Percentiles rank a stretch among this genome's conserved stretches.
Evolutionary conservation across 2,113 vertebrate species (phyloP).

Genomic region (Lanius collurio): DNA sequence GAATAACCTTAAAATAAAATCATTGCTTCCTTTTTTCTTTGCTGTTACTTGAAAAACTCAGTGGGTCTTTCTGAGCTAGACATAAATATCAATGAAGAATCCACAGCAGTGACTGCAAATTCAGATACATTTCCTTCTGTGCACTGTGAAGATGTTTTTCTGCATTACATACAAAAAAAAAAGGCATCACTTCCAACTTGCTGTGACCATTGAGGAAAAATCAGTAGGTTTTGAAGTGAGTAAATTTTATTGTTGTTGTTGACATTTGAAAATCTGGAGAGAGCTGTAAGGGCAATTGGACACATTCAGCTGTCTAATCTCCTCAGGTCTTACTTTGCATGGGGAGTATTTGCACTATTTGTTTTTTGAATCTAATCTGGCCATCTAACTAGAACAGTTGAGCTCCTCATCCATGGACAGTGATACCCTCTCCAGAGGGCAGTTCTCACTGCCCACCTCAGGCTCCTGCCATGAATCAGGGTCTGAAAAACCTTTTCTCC

Average conservation of each 20-base stretch:
- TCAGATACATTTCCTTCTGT: background rate
- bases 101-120: background rate
- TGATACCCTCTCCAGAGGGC: background rate
- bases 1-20: background rate
- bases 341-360: background rate
- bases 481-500: background rate
- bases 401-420: rapidly evolving
- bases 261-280: background rate
- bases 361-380: background rate
- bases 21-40: background rate
- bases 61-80: background rate
- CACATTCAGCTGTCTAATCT: background rate
- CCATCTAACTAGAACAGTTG: background rate
- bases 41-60: background rate
- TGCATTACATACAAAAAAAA: background rate
- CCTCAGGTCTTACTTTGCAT: background rate
- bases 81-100: background rate
- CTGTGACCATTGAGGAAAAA: background rate
- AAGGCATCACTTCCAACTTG: background rate
- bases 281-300: background rate
- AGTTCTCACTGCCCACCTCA: background rate
- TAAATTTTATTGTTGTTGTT: background rate
- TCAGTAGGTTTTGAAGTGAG: background rate
- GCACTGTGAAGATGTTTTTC: background rate
- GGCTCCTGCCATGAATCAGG: background rate